Percentiles rank a stretch among this genome's conserved stretches.
phyloP scores from a whole-genome alignment of 2,113 vertebrate genomes.

The Eulemur rufifrons region DNA sequence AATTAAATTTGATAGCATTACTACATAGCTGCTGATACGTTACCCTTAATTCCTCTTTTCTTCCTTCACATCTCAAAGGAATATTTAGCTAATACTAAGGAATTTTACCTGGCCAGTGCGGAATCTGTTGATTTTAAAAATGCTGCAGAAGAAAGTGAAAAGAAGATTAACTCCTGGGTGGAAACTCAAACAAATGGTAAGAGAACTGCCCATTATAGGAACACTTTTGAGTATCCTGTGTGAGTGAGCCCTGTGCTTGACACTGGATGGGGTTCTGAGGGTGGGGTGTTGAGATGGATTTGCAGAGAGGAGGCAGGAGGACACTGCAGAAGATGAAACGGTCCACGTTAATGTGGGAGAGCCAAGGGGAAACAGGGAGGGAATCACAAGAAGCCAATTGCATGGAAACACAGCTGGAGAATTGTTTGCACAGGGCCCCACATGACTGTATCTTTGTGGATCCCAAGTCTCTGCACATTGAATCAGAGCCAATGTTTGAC shows the following conservation, averaged over 20 bases:
- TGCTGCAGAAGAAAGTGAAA: constrained; percentile 82
- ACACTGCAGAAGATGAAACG: neutral
- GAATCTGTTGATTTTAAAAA: constrained; percentile 86
- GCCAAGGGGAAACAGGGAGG: rapidly evolving
- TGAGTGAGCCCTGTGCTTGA: neutral
- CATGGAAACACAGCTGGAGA: rapidly evolving
- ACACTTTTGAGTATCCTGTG: neutral
- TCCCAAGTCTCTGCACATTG: no score
- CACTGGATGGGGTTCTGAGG: rapidly evolving
- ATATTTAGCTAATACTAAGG: constrained; percentile 84
- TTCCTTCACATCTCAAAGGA: constrained; percentile 77
- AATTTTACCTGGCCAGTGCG: constrained; percentile 87
- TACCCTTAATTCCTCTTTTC: neutral
- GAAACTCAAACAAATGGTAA: constrained; percentile 89
- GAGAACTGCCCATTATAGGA: rapidly evolving
- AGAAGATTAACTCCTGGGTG: constrained; percentile 91
- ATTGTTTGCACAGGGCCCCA: neutral
- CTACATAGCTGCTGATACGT: neutral
- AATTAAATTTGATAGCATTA: neutral
- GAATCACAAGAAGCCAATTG: neutral
- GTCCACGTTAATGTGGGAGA: neutral
- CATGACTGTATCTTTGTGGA: neutral
- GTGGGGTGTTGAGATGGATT: neutral
- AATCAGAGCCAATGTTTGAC: no score
- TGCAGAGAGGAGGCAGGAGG: neutral